phyloP scores from a whole-genome alignment of 2,888 invertebrate species.

The Sipha maydis region DNA sequence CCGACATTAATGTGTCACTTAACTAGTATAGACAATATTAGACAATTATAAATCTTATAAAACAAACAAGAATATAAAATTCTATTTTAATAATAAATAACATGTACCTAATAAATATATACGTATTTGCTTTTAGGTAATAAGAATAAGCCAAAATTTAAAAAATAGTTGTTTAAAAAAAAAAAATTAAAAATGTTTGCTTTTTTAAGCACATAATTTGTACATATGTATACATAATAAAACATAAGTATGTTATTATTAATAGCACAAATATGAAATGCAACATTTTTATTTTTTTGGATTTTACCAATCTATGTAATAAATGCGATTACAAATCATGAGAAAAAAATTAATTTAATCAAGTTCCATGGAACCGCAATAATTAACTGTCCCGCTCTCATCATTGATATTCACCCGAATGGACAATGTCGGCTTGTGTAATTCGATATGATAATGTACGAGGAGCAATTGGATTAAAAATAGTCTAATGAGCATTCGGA shows the following conservation, averaged over 20 bases:
- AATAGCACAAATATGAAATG: neutral
- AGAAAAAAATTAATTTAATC: slow-evolving; percentile 8
- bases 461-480: slow-evolving; percentile 30
- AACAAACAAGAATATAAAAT: too few species aligned
- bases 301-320: neutral
- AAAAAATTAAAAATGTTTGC: neutral
- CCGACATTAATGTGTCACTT: too few species aligned
- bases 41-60: too few species aligned
- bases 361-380: slow-evolving; percentile 16
- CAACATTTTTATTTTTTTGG: neutral
- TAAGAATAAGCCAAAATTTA: too few species aligned
- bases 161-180: neutral
- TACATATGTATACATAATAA: neutral
- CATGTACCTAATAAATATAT: too few species aligned
- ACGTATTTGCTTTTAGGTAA: too few species aligned
- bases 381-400: neutral
- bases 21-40: too few species aligned
- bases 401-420: slow-evolving; percentile 20
- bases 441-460: neutral
- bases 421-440: slow-evolving; percentile 2
- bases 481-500: neutral
- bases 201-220: neutral
- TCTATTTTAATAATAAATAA: too few species aligned
- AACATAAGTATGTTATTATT: neutral
- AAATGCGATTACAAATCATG: slow-evolving; percentile 1